phyloP scores from a whole-genome alignment of 1,140 invertebrate genomes.

The Tetramorium alpestre region DNA sequence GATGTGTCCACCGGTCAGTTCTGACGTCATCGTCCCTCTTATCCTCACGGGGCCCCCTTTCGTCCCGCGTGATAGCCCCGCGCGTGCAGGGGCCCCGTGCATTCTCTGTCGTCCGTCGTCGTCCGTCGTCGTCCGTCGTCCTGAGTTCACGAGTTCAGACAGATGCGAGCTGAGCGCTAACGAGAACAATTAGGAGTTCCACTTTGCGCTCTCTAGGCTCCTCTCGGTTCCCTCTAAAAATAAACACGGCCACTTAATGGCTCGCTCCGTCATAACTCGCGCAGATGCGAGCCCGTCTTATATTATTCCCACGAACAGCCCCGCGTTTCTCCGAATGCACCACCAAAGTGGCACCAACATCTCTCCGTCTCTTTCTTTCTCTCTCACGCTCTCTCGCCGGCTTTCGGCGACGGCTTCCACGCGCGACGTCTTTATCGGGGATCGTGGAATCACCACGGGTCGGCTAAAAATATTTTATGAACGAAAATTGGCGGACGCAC shows the following conservation, averaged over 20 bases:
- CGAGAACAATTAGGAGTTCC: conserved; percentile 85
- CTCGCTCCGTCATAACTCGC: conserved; percentile 81
- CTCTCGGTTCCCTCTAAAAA: conserved; percentile 81
- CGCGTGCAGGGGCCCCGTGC: neutral
- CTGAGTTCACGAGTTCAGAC: conserved; percentile 84
- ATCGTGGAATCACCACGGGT: conserved; percentile 53
- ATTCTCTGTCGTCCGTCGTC: conserved; percentile 29
- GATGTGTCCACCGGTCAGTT: conserved; percentile 48
- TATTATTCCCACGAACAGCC: conserved; percentile 81
- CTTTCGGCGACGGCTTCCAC: conserved; percentile 34
- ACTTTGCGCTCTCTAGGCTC: conserved; percentile 79
- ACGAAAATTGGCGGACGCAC: conserved; percentile 23
- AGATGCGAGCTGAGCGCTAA: conserved; percentile 84
- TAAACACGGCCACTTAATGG: conserved; percentile 83
- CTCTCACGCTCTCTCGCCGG: neutral
- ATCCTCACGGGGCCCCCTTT: conserved; percentile 1
- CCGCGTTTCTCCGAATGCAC: conserved; percentile 77
- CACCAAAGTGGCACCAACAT: conserved; percentile 37
- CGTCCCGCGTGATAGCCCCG: neutral
- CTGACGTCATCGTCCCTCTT: conserved; percentile 55
- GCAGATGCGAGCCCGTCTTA: conserved; percentile 82
- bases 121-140: conserved; percentile 71
- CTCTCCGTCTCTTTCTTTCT: neutral
- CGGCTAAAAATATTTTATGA: conserved; percentile 57
- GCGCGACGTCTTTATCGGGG: conserved; percentile 55